Evolutionary conservation across 2,888 invertebrate genomes (phyloP).

Genomic region (Sesia apiformis): DNA sequence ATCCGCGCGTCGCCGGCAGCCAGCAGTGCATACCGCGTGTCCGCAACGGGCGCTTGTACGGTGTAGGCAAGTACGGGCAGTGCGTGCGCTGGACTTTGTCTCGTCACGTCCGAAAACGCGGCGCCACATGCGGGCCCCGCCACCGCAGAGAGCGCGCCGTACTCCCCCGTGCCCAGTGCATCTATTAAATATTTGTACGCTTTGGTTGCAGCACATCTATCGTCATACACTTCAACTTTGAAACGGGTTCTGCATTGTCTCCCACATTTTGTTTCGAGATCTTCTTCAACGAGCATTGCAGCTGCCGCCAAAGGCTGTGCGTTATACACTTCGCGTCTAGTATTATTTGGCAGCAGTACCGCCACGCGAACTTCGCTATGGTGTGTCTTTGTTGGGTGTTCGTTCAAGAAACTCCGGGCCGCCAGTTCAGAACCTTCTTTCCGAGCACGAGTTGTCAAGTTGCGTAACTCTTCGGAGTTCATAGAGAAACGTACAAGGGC

Average conservation of each 20-base stretch:
- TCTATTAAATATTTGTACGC: slow-evolving; percentile 46
- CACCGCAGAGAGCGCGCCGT: slow-evolving; percentile 41
- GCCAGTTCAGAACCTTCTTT: slow-evolving; percentile 18
- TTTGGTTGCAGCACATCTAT: slow-evolving; percentile 40
- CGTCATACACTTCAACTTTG: slow-evolving; percentile 41
- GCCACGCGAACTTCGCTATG: slow-evolving; percentile 34
- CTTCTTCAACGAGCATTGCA: slow-evolving; percentile 42
- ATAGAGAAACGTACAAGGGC: slow-evolving; percentile 33
- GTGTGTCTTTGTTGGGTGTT: slow-evolving; percentile 9
- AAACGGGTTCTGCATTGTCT: slow-evolving; percentile 14
- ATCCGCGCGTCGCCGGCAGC: slow-evolving; percentile 18
- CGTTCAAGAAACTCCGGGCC: slow-evolving; percentile 19
- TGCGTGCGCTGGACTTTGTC: slow-evolving; percentile 34
- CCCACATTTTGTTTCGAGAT: slow-evolving; percentile 10
- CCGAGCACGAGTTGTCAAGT: slow-evolving; percentile 18
- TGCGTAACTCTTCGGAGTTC: slow-evolving; percentile 19
- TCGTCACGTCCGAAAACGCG: slow-evolving; percentile 45
- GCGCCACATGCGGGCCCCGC: slow-evolving; percentile 54
- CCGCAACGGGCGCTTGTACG: slow-evolving; percentile 30
- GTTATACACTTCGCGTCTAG: slow-evolving; percentile 27
- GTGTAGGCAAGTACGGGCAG: slow-evolving; percentile 51
- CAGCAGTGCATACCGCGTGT: slow-evolving; percentile 3
- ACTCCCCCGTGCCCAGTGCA: slow-evolving; percentile 42
- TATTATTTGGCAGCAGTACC: slow-evolving; percentile 25
- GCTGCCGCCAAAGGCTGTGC: slow-evolving; percentile 33